Evolutionary conservation across 2,113 vertebrate species (phyloP).

Genomic region (Elanus axillaris): DNA sequence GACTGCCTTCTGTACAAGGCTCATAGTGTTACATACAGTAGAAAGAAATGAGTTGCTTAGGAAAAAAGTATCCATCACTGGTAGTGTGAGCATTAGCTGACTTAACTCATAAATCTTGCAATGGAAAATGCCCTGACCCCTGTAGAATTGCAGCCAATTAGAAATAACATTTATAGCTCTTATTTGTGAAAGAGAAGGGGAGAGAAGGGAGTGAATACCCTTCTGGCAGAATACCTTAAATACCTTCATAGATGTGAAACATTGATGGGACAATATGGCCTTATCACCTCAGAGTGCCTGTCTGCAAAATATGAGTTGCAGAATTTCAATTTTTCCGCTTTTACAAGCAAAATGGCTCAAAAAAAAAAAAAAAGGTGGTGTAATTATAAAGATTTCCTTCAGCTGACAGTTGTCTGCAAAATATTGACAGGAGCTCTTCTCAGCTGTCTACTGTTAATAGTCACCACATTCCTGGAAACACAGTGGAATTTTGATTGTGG

Average conservation of each 20-base stretch:
- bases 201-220: background rate
- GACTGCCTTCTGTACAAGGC: background rate
- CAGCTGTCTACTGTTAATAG: background rate
- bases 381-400: background rate
- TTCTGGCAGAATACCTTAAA: background rate
- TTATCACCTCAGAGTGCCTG: background rate
- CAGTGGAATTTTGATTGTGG: background rate
- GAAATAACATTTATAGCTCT: background rate
- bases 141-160: background rate
- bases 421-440: slow-evolving; percentile 27
- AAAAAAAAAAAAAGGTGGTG: background rate
- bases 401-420: slow-evolving; percentile 7
- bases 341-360: background rate
- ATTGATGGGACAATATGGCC: background rate
- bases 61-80: background rate
- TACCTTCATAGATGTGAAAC: background rate
- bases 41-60: background rate
- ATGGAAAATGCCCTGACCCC: background rate
- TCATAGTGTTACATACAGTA: background rate
- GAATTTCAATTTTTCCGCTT: background rate
- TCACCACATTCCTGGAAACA: background rate
- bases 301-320: background rate
- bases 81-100: background rate
- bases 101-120: background rate
- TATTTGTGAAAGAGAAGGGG: background rate